phyloP scores from a whole-genome alignment of 2,113 vertebrate species.

The Chaenocephalus aceratus region DNA sequence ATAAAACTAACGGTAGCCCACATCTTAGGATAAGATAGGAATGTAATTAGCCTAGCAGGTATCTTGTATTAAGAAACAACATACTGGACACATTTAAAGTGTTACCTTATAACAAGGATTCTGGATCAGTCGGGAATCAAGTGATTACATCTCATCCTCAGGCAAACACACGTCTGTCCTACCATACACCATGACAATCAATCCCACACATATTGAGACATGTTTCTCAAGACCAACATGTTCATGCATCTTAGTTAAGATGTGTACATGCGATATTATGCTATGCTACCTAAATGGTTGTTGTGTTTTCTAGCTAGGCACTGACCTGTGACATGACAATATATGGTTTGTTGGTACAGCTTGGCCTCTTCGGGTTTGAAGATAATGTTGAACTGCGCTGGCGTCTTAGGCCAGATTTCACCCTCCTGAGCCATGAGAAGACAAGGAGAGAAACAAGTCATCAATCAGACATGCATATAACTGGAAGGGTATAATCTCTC shows the following conservation, averaged over 20 bases:
- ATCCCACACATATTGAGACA: background rate
- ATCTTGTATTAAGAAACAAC: background rate
- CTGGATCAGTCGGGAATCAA: background rate
- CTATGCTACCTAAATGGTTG: background rate
- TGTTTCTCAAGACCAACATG: too few species aligned
- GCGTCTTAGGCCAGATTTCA: constrained; percentile 87
- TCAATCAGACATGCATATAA: background rate
- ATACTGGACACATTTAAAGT: background rate
- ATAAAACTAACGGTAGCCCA: background rate
- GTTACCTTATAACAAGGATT: background rate
- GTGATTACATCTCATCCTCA: background rate
- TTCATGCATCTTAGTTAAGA: too few species aligned
- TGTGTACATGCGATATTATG: background rate
- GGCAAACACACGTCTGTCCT: background rate
- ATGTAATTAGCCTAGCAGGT: background rate
- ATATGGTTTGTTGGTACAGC: constrained; percentile 85
- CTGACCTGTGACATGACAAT: constrained; percentile 89
- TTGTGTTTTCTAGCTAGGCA: background rate
- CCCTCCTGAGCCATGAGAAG: constrained; percentile 82
- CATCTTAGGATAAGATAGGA: background rate
- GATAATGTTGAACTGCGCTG: constrained; percentile 81
- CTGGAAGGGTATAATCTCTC: background rate
- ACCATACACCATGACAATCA: too few species aligned
- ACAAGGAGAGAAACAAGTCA: constrained; percentile 25
- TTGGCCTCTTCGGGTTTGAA: constrained; percentile 87